These are phyloP conservation scores for Odontomyia ornata DNA, from an alignment of 2,888 invertebrate species.

Conservation along the genomic window DNA sequence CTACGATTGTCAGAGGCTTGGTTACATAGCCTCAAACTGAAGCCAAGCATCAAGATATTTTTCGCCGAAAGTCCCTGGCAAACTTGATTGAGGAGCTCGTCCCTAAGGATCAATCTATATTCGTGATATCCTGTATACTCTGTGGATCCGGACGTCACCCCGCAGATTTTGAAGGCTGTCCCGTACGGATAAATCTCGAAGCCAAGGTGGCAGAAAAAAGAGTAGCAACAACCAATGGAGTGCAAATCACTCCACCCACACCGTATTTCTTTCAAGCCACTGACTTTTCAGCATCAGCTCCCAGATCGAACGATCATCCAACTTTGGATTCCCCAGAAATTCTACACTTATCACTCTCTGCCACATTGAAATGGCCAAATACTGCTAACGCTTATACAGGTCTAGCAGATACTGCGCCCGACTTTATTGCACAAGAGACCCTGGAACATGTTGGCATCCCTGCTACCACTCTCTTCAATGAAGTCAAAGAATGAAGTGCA, in stretches of 20 bases:
- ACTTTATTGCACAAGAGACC: not conserved
- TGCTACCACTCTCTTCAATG: not conserved
- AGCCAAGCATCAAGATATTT: not conserved
- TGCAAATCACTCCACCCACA: too few relatives aligned
- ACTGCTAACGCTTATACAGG: too few relatives aligned
- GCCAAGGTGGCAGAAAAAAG: not conserved
- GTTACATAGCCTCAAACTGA: not conserved
- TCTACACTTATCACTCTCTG: too few relatives aligned
- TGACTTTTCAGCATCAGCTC: not conserved
- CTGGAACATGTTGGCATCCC: not conserved
- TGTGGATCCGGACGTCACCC: not conserved
- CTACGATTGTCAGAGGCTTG: conserved; percentile 7
- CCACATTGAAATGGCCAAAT: too few relatives aligned
- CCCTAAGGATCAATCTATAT: not conserved
- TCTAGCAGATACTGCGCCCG: not conserved
- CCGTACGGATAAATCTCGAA: not conserved
- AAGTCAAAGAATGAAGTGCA: not conserved
- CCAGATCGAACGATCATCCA: not conserved
- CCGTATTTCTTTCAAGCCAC: not conserved
- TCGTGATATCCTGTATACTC: not conserved
- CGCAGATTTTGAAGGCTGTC: not conserved
- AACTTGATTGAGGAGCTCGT: not conserved
- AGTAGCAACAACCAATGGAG: not conserved
- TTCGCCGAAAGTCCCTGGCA: too few relatives aligned
- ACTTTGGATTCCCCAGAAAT: too few relatives aligned